Base-by-base conservation (phyloP, 1,140 invertebrate genomes). In the Copidosoma floridanum region DNA sequence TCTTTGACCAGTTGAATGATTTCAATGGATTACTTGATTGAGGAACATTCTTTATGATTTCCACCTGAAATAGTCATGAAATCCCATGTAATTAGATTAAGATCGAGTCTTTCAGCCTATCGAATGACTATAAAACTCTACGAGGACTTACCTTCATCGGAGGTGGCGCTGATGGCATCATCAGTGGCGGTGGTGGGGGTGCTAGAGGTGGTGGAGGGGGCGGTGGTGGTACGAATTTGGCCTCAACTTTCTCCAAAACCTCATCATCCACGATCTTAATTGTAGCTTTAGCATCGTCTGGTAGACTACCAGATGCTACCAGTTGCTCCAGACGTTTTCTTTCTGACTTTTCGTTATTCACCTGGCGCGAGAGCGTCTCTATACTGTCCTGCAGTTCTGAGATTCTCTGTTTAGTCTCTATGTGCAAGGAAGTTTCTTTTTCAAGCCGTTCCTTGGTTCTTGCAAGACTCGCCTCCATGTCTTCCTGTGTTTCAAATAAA, bases 1-100 rank as follows among this genome's bases (percentile, higher is more conserved):
- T 82, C 71, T 97, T 97, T 7, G 92, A 92, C 95, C 97, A 99
- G 79, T 99, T 99, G 81, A 98, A 96, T 24, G 94, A 95, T 76
- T 98, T 98, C 2, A 98, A 80, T 0, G 95, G 93, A 79, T 93
- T 93, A 18, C 89, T 87, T 5, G 96, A 91, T 69, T 95, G 91
- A 63, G 94, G 95, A 56, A 93, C 88, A 66, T 92, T 89, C 72
- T 92, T 91, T 65, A 79, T 63, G 21, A 79, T 74, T 65, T 80
- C 79, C 50, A 79, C 61, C 76, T 78, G 29, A 43, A 48, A 61
- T 18, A 18, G 23, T 3, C 16, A 16, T 21, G 23, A 35, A 43
- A 51, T 51, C 20, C 40, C 14, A 7, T 24, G 16, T 11, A 29
- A 37, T n/a, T n/a, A 27, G 5, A 43, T 43, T 21, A 44, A 32